Evolutionary conservation across 2,888 invertebrate species (phyloP).

Genomic region (Mantis religiosa): DNA sequence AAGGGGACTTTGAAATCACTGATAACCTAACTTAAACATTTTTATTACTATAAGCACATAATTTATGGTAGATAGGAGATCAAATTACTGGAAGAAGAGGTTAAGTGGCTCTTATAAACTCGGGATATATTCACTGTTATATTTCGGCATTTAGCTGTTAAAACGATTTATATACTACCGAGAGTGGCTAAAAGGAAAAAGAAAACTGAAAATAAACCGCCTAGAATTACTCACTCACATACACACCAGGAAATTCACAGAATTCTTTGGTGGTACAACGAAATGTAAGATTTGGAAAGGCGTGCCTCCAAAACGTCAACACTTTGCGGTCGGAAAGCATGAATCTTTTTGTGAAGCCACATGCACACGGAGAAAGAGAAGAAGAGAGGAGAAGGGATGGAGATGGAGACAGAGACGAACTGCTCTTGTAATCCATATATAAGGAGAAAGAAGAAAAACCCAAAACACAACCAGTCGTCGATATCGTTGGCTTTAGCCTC

Average conservation of each 20-base stretch:
- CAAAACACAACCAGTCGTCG: slow-evolving; percentile 13
- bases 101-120: too few relatives aligned
- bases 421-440: background rate
- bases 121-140: too few relatives aligned
- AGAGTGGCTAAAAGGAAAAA: too few relatives aligned
- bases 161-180: too few relatives aligned
- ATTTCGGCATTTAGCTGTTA: too few relatives aligned
- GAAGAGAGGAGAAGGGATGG: background rate
- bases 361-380: background rate
- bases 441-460: background rate
- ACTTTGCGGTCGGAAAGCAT: slow-evolving; percentile 15
- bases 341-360: slow-evolving; percentile 2
- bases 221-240: background rate
- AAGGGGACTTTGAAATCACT: too few relatives aligned
- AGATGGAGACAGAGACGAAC: background rate
- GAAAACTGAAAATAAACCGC: too few relatives aligned
- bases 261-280: background rate
- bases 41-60: too few relatives aligned
- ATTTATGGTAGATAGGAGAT: too few relatives aligned
- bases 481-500: background rate
- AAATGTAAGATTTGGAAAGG: background rate
- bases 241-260: background rate
- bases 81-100: too few relatives aligned
- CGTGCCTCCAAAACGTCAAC: slow-evolving; percentile 21
- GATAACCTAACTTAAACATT: too few relatives aligned